A percentile compares a stretch with the other conserved stretches of the same genome.
Conservation (phyloP, 2,888 invertebrate genomes). For the Orthonychiurus folsomi region DNA sequence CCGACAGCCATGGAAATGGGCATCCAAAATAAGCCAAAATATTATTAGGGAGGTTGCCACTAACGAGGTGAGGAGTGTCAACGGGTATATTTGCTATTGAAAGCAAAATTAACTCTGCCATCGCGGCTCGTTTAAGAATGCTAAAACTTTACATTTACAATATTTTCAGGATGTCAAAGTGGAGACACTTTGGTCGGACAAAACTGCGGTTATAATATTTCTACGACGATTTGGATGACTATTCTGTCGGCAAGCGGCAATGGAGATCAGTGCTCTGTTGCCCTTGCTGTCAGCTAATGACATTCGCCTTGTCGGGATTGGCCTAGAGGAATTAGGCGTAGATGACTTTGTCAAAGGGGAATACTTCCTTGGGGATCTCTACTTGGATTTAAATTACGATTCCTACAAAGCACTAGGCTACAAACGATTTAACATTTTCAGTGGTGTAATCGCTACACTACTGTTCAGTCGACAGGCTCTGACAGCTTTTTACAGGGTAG, state of each 20-base stretch:
- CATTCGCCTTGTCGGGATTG: constrained; percentile 54
- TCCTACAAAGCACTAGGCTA: constrained; percentile 16
- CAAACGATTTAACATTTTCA: constrained; percentile 20
- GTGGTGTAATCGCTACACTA: too few relatives aligned
- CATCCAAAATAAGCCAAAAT: constrained; percentile 26
- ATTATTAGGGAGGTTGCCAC: constrained; percentile 28
- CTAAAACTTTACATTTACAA: too few relatives aligned
- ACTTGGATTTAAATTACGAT: constrained; percentile 31
- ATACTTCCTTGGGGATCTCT: constrained; percentile 53
- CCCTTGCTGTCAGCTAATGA: constrained; percentile 54
- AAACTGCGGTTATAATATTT: constrained; percentile 55
- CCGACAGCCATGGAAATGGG: too few relatives aligned
- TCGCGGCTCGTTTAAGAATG: too few relatives aligned
- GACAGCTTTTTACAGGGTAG: constrained; percentile 51
- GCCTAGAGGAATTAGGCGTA: constrained; percentile 55
- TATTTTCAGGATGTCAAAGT: constrained; percentile 49
- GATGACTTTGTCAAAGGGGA: constrained; percentile 56
- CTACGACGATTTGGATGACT: constrained; percentile 61
- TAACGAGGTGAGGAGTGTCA: constrained; percentile 30
- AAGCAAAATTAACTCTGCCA: too few relatives aligned
- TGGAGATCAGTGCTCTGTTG: constrained; percentile 54
- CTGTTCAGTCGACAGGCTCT: constrained; percentile 53
- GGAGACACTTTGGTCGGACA: constrained; percentile 54
- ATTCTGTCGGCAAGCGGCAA: constrained; percentile 57
- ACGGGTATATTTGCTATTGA: too few relatives aligned